Conservation (phyloP, 2,888 invertebrate species). For the Melinaea marsaeus region DNA sequence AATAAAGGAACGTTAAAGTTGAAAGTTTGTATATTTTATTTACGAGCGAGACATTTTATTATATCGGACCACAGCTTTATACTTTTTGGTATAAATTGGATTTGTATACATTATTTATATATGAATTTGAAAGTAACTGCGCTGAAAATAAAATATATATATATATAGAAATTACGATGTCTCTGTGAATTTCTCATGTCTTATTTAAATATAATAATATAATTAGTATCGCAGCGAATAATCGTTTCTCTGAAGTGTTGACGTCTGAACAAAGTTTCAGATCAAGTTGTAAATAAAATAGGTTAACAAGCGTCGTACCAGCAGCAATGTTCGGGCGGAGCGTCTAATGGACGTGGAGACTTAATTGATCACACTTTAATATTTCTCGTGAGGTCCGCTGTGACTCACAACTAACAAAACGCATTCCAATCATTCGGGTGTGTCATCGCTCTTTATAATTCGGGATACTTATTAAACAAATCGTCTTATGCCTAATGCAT, state of each 20-base stretch:
- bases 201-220: no score
- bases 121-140: no score
- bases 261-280: conserved; percentile 24
- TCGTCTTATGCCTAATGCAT: neutral
- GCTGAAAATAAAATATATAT: neutral
- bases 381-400: conserved; percentile 28
- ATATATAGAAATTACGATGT: neutral
- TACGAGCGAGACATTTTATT: no score
- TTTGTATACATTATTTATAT: no score
- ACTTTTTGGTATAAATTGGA: no score
- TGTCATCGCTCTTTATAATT: conserved; percentile 1
- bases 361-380: conserved; percentile 47
- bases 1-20: no score
- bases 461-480: no score
- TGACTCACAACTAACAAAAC: conserved; percentile 36
- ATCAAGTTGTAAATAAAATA: conserved; percentile 50
- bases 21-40: no score
- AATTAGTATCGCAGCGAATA: no score
- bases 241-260: no score
- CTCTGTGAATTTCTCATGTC: no score
- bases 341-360: conserved; percentile 47
- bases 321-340: conserved; percentile 35
- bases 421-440: conserved; percentile 5
- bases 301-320: conserved; percentile 48
- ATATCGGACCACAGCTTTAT: no score